These are phyloP conservation scores for Anguilla obscura DNA, from an alignment of 2,797 vertebrate genomes.

Conservation along the genomic window DNA sequence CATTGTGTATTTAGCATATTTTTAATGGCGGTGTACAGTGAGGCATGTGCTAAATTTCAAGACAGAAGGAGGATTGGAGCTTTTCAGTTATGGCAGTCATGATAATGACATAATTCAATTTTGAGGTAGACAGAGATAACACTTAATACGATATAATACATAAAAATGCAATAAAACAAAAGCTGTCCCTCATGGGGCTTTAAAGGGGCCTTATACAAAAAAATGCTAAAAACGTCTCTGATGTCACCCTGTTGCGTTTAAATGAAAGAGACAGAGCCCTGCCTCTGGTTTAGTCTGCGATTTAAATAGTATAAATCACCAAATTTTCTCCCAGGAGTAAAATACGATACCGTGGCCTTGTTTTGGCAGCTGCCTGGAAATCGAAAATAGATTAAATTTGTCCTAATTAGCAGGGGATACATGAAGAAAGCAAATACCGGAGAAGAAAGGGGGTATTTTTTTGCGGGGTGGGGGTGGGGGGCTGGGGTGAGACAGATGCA, in stretches of 20 bases:
- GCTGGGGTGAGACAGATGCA: constrained; percentile 1
- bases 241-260: background rate
- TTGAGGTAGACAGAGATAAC: background rate
- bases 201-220: background rate
- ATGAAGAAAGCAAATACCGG: constrained; percentile 13
- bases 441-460: constrained; percentile 22
- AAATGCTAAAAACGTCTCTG: background rate
- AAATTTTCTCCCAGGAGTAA: constrained; percentile 13
- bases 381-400: constrained; percentile 25
- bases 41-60: constrained; percentile 29
- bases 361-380: constrained; percentile 25
- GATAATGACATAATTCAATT: background rate
- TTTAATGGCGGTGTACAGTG: constrained; percentile 16
- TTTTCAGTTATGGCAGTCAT: constrained; percentile 2
- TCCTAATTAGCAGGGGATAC: constrained; percentile 23
- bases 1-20: constrained; percentile 21
- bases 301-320: constrained; percentile 23
- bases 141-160: background rate
- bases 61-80: background rate
- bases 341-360: constrained; percentile 23
- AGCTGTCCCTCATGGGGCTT: background rate
- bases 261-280: constrained; percentile 4
- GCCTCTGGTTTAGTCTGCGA: constrained; percentile 9
- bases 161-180: background rate
- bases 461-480: background rate